Conservation (phyloP, 2,888 invertebrate species). For the Hipparchia sbordonii region DNA sequence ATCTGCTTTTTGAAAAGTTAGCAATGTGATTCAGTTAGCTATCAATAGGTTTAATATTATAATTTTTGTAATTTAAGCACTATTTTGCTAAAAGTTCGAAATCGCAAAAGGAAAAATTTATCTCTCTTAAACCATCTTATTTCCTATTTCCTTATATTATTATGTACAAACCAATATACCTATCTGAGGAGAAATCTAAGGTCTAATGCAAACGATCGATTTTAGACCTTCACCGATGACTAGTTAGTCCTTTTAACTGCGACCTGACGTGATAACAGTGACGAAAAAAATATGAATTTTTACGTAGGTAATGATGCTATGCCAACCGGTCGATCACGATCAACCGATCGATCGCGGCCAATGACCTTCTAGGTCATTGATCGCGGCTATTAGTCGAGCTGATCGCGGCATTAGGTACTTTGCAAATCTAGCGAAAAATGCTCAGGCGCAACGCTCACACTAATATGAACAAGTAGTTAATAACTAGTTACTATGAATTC, state of each 20-base stretch:
- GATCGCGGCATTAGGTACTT: too few relatives aligned
- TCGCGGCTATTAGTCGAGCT: too few relatives aligned
- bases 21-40: constrained; percentile 12
- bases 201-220: neutral
- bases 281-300: too few relatives aligned
- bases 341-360: too few relatives aligned
- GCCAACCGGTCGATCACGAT: too few relatives aligned
- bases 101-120: constrained; percentile 20
- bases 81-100: constrained; percentile 1
- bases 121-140: constrained; percentile 5
- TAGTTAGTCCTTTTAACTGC: too few relatives aligned
- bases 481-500: too few relatives aligned
- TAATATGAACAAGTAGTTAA: too few relatives aligned
- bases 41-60: neutral
- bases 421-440: too few relatives aligned
- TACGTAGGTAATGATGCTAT: too few relatives aligned
- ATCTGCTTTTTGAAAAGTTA: neutral
- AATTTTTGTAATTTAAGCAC: neutral
- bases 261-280: neutral
- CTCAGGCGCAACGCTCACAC: too few relatives aligned
- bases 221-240: neutral
- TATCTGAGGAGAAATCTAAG: constrained; percentile 30
- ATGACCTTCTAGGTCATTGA: too few relatives aligned
- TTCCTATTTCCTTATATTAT: neutral
- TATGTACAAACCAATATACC: constrained; percentile 31